Conservation (phyloP, 2,113 vertebrate species). For the Amphilophus citrinellus region DNA sequence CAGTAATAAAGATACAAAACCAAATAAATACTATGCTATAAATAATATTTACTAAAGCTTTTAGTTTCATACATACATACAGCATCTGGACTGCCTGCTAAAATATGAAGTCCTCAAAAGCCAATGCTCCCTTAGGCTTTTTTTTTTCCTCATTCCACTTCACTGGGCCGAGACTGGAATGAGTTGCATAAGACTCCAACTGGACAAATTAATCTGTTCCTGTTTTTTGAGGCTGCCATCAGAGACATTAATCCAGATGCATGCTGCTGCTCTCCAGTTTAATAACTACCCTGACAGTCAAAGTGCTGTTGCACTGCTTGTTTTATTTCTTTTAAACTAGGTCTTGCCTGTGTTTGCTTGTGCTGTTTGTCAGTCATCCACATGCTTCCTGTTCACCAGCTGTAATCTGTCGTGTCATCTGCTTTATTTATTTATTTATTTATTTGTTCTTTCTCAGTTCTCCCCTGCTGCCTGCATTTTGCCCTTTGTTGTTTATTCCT, state of each 20-base stretch:
- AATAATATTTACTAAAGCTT: not conserved
- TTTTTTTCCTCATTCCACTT: slow-evolving; percentile 52
- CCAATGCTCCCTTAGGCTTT: slow-evolving; percentile 22
- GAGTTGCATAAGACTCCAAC: slow-evolving; percentile 66
- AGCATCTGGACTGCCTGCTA: slow-evolving; percentile 2
- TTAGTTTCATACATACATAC: not conserved
- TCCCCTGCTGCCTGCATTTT: not conserved
- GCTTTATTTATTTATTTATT: not conserved
- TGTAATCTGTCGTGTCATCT: slow-evolving; percentile 12
- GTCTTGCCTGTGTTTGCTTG: slow-evolving; percentile 1
- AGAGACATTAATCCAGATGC: slow-evolving; percentile 72
- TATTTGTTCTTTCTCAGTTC: not conserved
- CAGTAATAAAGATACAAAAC: not conserved
- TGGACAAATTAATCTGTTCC: slow-evolving; percentile 74
- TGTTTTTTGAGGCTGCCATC: slow-evolving; percentile 65
- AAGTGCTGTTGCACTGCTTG: slow-evolving; percentile 47
- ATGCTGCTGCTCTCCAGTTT: slow-evolving; percentile 62
- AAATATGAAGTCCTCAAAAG: slow-evolving; percentile 45
- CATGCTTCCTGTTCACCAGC: slow-evolving; percentile 23
- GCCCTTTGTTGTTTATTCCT: not conserved
- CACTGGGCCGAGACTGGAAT: slow-evolving; percentile 46
- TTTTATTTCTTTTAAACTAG: slow-evolving; percentile 55
- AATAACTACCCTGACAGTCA: slow-evolving; percentile 58
- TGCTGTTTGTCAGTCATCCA: slow-evolving; percentile 37
- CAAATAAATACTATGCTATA: not conserved